phyloP scores from a whole-genome alignment of 2,113 vertebrate genomes.

The Pandion haliaetus region DNA sequence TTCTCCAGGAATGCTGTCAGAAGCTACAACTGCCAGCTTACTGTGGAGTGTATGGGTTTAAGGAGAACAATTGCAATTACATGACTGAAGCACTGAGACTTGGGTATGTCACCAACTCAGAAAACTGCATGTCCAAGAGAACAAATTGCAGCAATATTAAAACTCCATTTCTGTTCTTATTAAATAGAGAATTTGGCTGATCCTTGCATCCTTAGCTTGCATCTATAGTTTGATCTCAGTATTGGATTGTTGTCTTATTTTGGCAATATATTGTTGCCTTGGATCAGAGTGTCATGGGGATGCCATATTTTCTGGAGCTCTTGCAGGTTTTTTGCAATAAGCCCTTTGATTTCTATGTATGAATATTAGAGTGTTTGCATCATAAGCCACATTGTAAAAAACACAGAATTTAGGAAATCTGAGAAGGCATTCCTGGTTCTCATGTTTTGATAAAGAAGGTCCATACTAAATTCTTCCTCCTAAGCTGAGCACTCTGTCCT shows the following conservation, averaged over 20 bases:
- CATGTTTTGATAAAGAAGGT: neutral
- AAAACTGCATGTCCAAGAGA: neutral
- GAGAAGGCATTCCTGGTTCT: neutral
- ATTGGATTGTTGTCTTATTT: constrained; percentile 1
- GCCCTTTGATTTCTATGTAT: neutral
- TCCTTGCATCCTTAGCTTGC: neutral
- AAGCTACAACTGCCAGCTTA: neutral
- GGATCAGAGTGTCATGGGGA: neutral
- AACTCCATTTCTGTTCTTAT: neutral
- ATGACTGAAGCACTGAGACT: neutral
- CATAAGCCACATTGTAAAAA: neutral
- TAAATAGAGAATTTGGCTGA: neutral
- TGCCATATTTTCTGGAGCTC: neutral
- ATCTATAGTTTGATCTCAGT: neutral
- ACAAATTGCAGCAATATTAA: neutral
- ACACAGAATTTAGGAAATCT: neutral
- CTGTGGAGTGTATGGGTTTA: neutral
- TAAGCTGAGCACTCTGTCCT: neutral
- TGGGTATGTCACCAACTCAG: neutral
- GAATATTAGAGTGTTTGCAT: neutral
- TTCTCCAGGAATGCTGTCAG: neutral
- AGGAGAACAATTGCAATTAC: neutral
- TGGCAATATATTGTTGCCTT: neutral
- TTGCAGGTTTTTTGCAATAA: neutral
- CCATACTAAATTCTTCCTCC: neutral